Conservation (phyloP, 2,113 vertebrate genomes). For the Notarius lentiginosus region DNA sequence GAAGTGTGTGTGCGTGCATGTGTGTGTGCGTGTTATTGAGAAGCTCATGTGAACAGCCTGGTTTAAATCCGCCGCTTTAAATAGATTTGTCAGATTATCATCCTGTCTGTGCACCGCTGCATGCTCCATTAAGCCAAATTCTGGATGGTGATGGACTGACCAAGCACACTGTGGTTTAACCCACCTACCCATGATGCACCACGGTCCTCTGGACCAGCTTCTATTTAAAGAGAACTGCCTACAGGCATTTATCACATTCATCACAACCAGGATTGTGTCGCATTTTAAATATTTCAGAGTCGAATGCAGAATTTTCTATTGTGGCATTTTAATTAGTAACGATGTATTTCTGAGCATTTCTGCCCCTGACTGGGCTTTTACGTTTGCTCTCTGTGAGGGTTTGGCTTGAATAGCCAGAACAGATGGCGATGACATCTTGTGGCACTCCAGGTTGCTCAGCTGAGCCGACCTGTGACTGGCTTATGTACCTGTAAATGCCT, state of each 20-base stretch:
- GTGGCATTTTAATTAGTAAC: not conserved
- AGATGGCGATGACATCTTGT: constrained; percentile 61
- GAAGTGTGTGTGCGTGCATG: too few relatives aligned
- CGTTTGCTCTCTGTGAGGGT: constrained; percentile 36
- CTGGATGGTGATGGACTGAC: not conserved
- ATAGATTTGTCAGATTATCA: constrained; percentile 7
- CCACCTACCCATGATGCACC: constrained; percentile 40
- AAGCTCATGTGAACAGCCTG: not conserved
- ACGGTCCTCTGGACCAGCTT: constrained; percentile 28
- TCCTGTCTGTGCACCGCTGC: constrained; percentile 1
- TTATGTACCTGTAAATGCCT: constrained; percentile 41
- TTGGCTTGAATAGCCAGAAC: constrained; percentile 40
- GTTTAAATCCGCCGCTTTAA: constrained; percentile 25
- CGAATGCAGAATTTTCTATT: not conserved
- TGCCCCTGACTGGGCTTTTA: constrained; percentile 27
- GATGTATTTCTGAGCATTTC: not conserved
- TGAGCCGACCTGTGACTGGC: constrained; percentile 44
- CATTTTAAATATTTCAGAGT: not conserved
- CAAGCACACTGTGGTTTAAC: constrained; percentile 23
- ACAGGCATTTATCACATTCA: constrained; percentile 30
- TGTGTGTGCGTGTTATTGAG: not conserved
- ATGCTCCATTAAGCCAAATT: constrained; percentile 7
- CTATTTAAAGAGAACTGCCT: constrained; percentile 50
- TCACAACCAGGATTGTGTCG: not conserved
- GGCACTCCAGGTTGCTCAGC: constrained; percentile 49